These are phyloP conservation scores for Watsonalla binaria DNA, from an alignment of 2,888 invertebrate genomes.

Conservation along the genomic window DNA sequence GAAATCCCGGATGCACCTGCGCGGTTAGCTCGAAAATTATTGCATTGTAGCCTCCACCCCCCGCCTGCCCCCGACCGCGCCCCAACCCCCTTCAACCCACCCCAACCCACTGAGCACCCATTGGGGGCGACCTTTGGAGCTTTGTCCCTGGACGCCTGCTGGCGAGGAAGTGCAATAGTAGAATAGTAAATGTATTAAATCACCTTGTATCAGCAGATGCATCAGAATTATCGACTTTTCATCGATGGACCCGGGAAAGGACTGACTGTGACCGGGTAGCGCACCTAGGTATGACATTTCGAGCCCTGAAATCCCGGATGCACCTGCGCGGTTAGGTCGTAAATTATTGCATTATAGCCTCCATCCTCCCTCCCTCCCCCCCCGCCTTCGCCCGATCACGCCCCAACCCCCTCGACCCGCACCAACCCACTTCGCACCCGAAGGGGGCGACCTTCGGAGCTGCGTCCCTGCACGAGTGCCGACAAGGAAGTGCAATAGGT, in stretches of 20 bases:
- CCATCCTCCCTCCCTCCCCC: conserved; percentile 18
- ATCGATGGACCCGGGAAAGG: too few species aligned
- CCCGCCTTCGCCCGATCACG: conserved; percentile 14
- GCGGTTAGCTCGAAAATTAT: conserved; percentile 51
- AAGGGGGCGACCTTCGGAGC: conserved; percentile 49
- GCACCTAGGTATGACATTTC: background rate
- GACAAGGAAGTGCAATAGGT: conserved; percentile 45
- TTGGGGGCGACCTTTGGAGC: conserved; percentile 49
- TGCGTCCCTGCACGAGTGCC: conserved; percentile 68
- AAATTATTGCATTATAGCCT: conserved; percentile 43
- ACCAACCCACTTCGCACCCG: conserved; percentile 20
- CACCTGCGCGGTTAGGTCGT: conserved; percentile 61
- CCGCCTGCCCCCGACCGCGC: conserved; percentile 14
- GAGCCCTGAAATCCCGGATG: conserved; percentile 42
- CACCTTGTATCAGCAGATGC: background rate
- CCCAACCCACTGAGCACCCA: conserved; percentile 20
- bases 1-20: conserved; percentile 61
- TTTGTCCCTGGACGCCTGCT: conserved; percentile 65
- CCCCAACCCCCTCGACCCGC: conserved; percentile 9
- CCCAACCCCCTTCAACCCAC: conserved; percentile 9
- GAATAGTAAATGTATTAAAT: background rate
- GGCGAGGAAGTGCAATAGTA: background rate
- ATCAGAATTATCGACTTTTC: background rate
- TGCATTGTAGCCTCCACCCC: conserved; percentile 30
- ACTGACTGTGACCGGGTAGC: background rate